Percentiles rank a stretch among this genome's conserved stretches.
Evolutionary conservation across 2,113 vertebrate species (phyloP).

Genomic region (Chunga burmeisteri): DNA sequence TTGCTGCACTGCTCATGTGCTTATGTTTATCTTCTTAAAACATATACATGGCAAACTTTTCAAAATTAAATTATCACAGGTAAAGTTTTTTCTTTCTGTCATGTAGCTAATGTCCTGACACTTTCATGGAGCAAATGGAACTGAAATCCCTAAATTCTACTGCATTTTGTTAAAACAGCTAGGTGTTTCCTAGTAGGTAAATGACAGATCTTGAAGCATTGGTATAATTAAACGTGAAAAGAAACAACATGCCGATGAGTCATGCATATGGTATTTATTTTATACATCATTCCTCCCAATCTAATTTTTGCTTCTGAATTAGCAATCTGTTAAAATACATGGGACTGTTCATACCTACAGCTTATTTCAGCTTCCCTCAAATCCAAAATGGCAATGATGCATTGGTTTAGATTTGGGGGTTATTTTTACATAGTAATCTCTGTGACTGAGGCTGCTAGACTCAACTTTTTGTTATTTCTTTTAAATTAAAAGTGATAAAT

Average conservation of each 20-base stretch:
- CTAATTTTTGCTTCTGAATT: not conserved
- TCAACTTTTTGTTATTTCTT: not conserved
- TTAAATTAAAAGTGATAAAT: not conserved
- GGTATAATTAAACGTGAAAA: not conserved
- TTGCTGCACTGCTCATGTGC: not conserved
- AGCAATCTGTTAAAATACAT: not conserved
- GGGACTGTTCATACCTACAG: not conserved
- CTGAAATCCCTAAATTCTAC: not conserved
- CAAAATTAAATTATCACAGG: not conserved
- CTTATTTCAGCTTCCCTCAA: not conserved
- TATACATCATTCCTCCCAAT: not conserved
- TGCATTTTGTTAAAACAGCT: not conserved
- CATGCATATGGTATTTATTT: not conserved
- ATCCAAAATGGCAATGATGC: not conserved
- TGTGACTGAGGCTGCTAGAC: not conserved
- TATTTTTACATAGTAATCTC: not conserved
- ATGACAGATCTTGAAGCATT: not conserved
- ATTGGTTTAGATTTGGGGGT: not conserved
- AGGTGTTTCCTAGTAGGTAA: not conserved
- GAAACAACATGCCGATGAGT: not conserved
- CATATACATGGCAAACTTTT: not conserved
- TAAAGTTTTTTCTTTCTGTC: not conserved
- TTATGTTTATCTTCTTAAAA: not conserved
- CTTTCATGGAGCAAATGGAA: not conserved
- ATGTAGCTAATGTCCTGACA: not conserved